These are phyloP conservation scores for Lapara coniferarum DNA, from an alignment of 2,888 invertebrate species.

Conservation along the genomic window DNA sequence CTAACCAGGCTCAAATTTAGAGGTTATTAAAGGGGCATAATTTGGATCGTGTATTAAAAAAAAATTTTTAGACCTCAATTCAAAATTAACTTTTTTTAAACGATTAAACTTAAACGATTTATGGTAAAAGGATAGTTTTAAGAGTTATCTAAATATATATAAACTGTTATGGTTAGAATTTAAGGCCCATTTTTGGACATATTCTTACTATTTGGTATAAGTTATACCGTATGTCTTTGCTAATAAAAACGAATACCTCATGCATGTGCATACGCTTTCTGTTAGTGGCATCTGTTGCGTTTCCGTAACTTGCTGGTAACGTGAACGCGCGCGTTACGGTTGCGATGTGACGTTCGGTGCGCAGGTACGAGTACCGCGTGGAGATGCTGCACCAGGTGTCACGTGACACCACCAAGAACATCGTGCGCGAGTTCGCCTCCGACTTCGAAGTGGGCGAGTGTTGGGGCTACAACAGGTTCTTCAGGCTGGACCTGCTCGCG, in stretches of 20 bases:
- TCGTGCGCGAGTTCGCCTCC: slow-evolving; percentile 96
- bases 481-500: slow-evolving; percentile 93
- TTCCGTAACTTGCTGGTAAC: background rate
- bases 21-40: too few relatives aligned
- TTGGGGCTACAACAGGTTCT: slow-evolving; percentile 98
- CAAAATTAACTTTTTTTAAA: too few relatives aligned
- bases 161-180: too few relatives aligned
- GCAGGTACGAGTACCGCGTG: slow-evolving; percentile 94
- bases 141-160: too few relatives aligned
- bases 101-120: too few relatives aligned
- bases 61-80: too few relatives aligned
- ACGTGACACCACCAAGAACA: slow-evolving; percentile 92
- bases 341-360: background rate
- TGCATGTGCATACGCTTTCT: slow-evolving; percentile 19
- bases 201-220: too few relatives aligned
- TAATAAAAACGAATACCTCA: background rate
- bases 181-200: too few relatives aligned
- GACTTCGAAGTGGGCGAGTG: slow-evolving; percentile 98
- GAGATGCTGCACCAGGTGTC: slow-evolving; percentile 97
- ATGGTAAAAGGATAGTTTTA: too few relatives aligned
- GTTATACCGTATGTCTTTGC: too few relatives aligned
- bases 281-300: background rate
- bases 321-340: background rate
- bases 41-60: too few relatives aligned
- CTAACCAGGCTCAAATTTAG: too few relatives aligned